Conservation (phyloP, 2,888 invertebrate genomes). For the Cephus rjabovi region DNA sequence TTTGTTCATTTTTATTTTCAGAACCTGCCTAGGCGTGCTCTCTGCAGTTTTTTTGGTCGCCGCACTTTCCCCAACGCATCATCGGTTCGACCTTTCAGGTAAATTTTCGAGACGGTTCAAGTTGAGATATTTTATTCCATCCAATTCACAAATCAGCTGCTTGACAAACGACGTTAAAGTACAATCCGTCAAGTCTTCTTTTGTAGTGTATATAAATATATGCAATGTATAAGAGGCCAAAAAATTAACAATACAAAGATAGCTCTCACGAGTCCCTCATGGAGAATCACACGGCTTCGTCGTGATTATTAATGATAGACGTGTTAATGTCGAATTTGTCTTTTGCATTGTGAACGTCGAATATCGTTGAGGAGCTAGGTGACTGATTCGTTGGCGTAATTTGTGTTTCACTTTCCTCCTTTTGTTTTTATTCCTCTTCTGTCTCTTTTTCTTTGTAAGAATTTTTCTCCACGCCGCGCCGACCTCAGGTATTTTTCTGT, state of each 20-base stretch:
- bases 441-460: slow-evolving; percentile 12
- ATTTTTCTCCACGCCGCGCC: slow-evolving; percentile 7
- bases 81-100: slow-evolving; percentile 57
- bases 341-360: neutral
- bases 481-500: neutral
- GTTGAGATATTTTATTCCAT: neutral
- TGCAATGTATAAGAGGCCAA: neutral
- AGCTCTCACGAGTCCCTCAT: slow-evolving; percentile 25
- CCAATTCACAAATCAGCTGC: neutral
- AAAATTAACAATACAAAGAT: slow-evolving; percentile 33
- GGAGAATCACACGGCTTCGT: slow-evolving; percentile 15
- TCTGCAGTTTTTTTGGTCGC: slow-evolving; percentile 41
- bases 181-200: neutral
- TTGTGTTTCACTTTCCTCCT: slow-evolving; percentile 10
- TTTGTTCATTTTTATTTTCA: slow-evolving; percentile 40
- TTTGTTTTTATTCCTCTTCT: slow-evolving; percentile 4
- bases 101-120: slow-evolving; percentile 25
- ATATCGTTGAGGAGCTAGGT: neutral
- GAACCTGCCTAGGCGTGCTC: slow-evolving; percentile 55
- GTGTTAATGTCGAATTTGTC: neutral
- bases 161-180: neutral
- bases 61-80: slow-evolving; percentile 47
- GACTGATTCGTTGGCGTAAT: slow-evolving; percentile 31
- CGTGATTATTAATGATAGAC: slow-evolving; percentile 14
- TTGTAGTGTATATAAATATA: neutral